Base-by-base conservation (phyloP, 2,888 invertebrate genomes). In the Onthophagus sagittarius region DNA sequence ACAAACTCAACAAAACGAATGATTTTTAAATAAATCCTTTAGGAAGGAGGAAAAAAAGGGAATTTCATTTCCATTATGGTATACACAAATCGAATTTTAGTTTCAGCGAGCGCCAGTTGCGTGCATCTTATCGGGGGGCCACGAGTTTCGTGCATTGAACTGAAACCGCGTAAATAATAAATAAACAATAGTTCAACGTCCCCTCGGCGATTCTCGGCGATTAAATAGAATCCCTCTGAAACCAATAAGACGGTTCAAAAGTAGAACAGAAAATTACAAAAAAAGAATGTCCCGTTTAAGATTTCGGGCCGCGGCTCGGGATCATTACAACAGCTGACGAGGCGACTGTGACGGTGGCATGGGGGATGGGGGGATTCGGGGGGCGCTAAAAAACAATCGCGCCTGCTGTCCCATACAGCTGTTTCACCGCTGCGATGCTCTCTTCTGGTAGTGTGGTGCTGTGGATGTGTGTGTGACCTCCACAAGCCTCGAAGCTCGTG, bases 261-360 rank as follows among this genome's bases (percentile, higher is more conserved):
- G 39, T 53, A 11, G 39, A 53, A 53, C 39, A 53, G 4, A 53
- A 53, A 53, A 23, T 1, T 23, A n/a, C n/a, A n/a, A 2, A 23
- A 23, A 23, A 23, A 23, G 3, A 53, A 53, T 11, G 39, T 53
- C 39, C 39, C 39, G 39, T 53, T 23, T 23, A 53, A 53, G 39
- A 53, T 53, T 53, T 53, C 39, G 39, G 76, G 74, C 78, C 78
- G 3, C 23, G 39, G 11, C 39, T 7, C 39, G 78, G 79, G 79
- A 79, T 79, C 78, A 77, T 78, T 79, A 80, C 76, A 78, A 79
- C 79, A 81, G 80, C 81, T 80, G 81, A 80, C 79, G 76, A 78
- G 78, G 77, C 77, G 39, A 53, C 39, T 78, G 78, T 78, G 78
- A 76, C 79, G 79, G 79, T 79, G 79, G 79, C 77, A 77, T 77